Base-by-base conservation (phyloP, 2,888 invertebrate species). In the Eueremaeus valkanovi region DNA sequence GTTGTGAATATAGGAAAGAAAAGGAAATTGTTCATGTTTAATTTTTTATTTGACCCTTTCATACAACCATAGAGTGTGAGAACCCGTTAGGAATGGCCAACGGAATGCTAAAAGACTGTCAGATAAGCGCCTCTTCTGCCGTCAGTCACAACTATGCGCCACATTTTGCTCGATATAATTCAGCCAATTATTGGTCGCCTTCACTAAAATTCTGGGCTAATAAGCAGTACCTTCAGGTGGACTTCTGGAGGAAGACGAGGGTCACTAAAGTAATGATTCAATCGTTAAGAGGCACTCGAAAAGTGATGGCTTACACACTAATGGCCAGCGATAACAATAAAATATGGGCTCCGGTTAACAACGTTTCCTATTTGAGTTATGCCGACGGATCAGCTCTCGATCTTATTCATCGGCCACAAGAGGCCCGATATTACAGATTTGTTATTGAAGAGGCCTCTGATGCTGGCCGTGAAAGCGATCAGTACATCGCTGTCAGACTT, bases 81-180 rank as follows among this genome's bases (percentile, higher is more conserved):
- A 76, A 76, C 13, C 24, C 73, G 9, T 73, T 79, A 27, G 79
- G 78, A 21, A 55, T 79, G 73, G 45, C 42, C 16, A 75, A 72
- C 40, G 77, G 77, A 24, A 76, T 75, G 24, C 73, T 79, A 16
- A 76, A 78, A 58, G 78, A 79, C 70, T 78, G 78, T 18, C 79
- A 79, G 42, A 73, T 79, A 31, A 79, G 77, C 49, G 79, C 78
- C n/a, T 79, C 79, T 8, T 79, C 79, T 16, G 78, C 79, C 0
- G 77, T 78, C n/a, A 77, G 75, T 45, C 74, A 72, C 73, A 77
- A 79, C 58, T 76, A 74, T 11, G 79, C 78, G 1, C 79, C 79
- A 24, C 77, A 75, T 42, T 75, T 77, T 36, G 75, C 73, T 24
- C 76, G 79, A 9, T 55, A 70, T 27, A 75, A 72, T 40, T 75